Conservation (phyloP, 1,140 invertebrate genomes). For the Bombus impatiens region DNA sequence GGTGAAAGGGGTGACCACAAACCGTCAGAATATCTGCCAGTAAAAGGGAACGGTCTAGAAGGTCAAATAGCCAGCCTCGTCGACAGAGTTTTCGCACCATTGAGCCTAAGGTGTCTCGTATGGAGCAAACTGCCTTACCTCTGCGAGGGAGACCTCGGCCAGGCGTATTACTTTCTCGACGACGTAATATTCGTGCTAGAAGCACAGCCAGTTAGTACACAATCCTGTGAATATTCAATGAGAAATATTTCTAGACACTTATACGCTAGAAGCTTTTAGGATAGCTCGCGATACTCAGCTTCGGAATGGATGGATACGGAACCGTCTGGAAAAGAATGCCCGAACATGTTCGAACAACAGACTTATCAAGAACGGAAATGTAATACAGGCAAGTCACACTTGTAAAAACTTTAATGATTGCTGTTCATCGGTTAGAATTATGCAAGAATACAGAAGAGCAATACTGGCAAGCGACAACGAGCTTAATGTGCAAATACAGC, state of each 20-base stretch:
- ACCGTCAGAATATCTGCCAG: slow-evolving; percentile 87
- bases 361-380: not conserved
- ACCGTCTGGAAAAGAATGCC: not conserved
- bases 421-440: slow-evolving; percentile 77
- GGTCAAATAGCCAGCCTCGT: slow-evolving; percentile 89
- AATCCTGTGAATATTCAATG: slow-evolving; percentile 24
- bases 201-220: slow-evolving; percentile 63
- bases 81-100: slow-evolving; percentile 86
- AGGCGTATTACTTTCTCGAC: slow-evolving; percentile 95
- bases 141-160: slow-evolving; percentile 96
- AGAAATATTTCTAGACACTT: not conserved
- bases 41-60: slow-evolving; percentile 89
- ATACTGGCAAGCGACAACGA: slow-evolving; percentile 80
- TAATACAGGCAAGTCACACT: slow-evolving; percentile 64
- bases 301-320: slow-evolving; percentile 28
- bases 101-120: slow-evolving; percentile 87
- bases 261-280: slow-evolving; percentile 23
- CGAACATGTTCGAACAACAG: too few relatives aligned
- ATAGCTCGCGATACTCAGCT: slow-evolving; percentile 21
- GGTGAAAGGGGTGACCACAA: slow-evolving; percentile 86
- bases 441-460: slow-evolving; percentile 78
- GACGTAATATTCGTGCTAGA: slow-evolving; percentile 92
- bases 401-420: slow-evolving; percentile 81
- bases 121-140: slow-evolving; percentile 96
- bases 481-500: slow-evolving; percentile 79